Evolutionary conservation across 2,113 vertebrate species (phyloP), one percentile per base, ranked within the genome.

Genomic region (Phylloscopus trochilus): DNA sequence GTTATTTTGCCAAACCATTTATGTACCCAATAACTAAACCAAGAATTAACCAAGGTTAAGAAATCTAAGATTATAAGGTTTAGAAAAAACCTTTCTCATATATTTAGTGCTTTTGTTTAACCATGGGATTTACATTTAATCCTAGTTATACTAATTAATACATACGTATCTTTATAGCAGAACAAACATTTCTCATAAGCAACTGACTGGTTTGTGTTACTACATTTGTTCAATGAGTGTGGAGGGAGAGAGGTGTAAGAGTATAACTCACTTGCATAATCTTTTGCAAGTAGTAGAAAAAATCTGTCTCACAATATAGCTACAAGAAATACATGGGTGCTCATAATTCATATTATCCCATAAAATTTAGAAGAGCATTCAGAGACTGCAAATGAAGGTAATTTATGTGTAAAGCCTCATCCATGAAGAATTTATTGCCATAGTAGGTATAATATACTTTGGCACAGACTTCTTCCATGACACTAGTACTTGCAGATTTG

Each of bases 381-480:
- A 92, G 87, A 92, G 92, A 79, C 95, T 91, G 83, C 70, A 95
- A 88, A 84, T 92, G 86, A 79, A 92, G 75, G 86, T 95, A 95
- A 95, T 91, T 95, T 95, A 96, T 96, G 76, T 95, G 77, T 78
- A 74, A 92, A 91, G 91, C 94, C 95, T 96, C 96, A 97, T 95
- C 83, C 77, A 47, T 62, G 74, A 97, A 97, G 96, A 97, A 97
- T 97, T 96, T 95, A 96, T 91, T 96, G 90, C 90, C 51, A 23
- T 35, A 89, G 75, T 63, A 91, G 90, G 76, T 84, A 93, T 94
- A 93, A 96, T 92, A 51, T 78, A 66, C 74, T 90, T 96, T 97
- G 94, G 92, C 94, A 93, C 62, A 92, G 75, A 66, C 28, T 93
- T 89, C 79, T 74, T 74, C 87, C 10, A 15, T 92, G 82, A 78